A percentile compares a stretch with the other conserved stretches of the same genome.
These are phyloP conservation scores for Circaetus gallicus DNA, from an alignment of 2,113 vertebrate genomes.

Conservation along the genomic window DNA sequence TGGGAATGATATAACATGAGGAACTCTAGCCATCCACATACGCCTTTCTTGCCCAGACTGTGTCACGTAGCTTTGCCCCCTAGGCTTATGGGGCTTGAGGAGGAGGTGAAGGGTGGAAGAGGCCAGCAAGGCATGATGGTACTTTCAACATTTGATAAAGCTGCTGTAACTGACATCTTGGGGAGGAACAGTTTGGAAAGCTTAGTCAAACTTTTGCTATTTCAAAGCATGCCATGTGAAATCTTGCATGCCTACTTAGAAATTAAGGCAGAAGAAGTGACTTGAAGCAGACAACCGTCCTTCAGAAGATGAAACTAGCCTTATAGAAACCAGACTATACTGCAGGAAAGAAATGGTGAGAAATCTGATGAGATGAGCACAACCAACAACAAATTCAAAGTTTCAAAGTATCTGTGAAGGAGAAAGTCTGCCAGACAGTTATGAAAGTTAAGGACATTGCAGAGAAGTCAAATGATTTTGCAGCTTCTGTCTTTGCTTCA, in stretches of 20 bases:
- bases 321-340: neutral
- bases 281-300: neutral
- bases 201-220: neutral
- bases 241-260: neutral
- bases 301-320: neutral
- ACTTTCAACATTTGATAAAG: neutral
- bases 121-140: neutral
- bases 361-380: neutral
- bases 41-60: neutral
- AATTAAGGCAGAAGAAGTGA: neutral
- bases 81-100: neutral
- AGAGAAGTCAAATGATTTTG: conserved; percentile 2
- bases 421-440: neutral
- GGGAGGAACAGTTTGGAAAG: neutral
- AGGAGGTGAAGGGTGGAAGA: neutral
- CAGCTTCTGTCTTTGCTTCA: neutral
- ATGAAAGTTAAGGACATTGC: neutral
- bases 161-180: neutral
- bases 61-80: accelerated
- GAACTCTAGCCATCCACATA: neutral
- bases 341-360: neutral
- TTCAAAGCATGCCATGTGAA: neutral
- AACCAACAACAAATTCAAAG: neutral
- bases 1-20: neutral
- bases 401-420: neutral